Evolutionary conservation across 2,888 invertebrate genomes (phyloP), one percentile per base, ranked within the genome.

Genomic region (Drosophila borborema): DNA sequence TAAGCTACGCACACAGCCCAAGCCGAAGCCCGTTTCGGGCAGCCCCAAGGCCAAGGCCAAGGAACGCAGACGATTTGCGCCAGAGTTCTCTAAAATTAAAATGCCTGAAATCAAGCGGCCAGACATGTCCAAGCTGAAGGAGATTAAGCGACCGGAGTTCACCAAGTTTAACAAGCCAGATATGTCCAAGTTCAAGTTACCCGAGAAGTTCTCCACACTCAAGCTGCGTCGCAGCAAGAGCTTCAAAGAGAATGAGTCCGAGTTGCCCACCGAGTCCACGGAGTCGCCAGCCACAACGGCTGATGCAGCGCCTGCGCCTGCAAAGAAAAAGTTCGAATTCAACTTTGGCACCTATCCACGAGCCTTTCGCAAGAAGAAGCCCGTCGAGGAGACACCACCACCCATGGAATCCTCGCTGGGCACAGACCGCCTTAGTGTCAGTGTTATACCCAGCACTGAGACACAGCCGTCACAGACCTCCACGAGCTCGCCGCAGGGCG

Each of bases 291-390:
- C 69, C 8, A 68, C 67, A 40, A 58, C 77, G 0, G 58, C 65
- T 10, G 67, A 71, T 28, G 61, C 56, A 2, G 66, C 70, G n/a
- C 46, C 90, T 0, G 48, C 80, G n/a, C 76, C 87, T 2, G 49
- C 70, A 54, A 94, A 94, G 82, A 95, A 94, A 81, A 94, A 94
- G 77, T 96, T 97, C 89, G 95, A 95, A 59, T 95, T 95, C 90
- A 96, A 96, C 92, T 95, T 96, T 76, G 95, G 95, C 81, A 97
- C 97, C 0, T 97, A 96, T 91, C 97, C 97, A 0, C 95, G 97
- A 81, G 94, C 97, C 77, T 95, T 96, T 84, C 90, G 92, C 56
- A 92, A 91, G 55, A 92, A 92, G 81, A 92, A 91, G 64, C 77
- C 89, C 28, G 76, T 72, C 3, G 89, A 80, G 36, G 84, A 84